Base-by-base conservation (phyloP, 2,113 vertebrate genomes). In the Genyomyrus donnyi region DNA sequence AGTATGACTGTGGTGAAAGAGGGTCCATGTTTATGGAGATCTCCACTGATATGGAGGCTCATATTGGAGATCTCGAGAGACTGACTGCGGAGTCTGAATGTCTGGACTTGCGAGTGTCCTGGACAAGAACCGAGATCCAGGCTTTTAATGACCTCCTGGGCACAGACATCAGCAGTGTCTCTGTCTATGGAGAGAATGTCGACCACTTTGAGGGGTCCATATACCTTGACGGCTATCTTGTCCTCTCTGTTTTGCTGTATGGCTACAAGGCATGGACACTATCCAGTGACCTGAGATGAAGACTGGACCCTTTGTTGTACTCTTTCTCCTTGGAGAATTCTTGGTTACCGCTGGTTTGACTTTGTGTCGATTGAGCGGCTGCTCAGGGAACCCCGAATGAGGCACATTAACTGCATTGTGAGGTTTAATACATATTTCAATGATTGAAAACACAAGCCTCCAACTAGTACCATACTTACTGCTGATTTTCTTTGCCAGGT, bases 401-500 rank as follows among this genome's bases (percentile, higher is more conserved):
- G 56, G 2, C 56, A 62, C 24, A 9, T 62, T 62, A n/a, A 24
- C 24, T 62, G 21, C 56, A 62, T n/a, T 9, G 56, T 62, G 24
- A n/a, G 17, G 31, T 7, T 80, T 35, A 7, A 39, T 42, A 21
- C 53, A 56, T 56, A 80, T 80, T 80, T 62, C 56, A 70, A 31
- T 27, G 62, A 42, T 3, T 80, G 35, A 42, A 39, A 42, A 80
- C 11, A 80, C 35, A 48, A 35, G 1, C 6, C 31, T 87, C 80
- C 17, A 46, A 27, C 48, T 53, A 52, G 6, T 13, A 35, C 85
- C 31, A 21, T 42, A 3, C 49, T 88, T n/a, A 88, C 39, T 9
- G 11, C 93, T 46, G 86, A 80, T 87, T 91, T 92, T 17, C 92
- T 91, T 94, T 91, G 80, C 13, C 94, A 99, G 98, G 98, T 99